Evolutionary conservation across 2,888 invertebrate species (phyloP), one percentile per base, ranked within the genome.

Genomic region (Itoplectis maculator): DNA sequence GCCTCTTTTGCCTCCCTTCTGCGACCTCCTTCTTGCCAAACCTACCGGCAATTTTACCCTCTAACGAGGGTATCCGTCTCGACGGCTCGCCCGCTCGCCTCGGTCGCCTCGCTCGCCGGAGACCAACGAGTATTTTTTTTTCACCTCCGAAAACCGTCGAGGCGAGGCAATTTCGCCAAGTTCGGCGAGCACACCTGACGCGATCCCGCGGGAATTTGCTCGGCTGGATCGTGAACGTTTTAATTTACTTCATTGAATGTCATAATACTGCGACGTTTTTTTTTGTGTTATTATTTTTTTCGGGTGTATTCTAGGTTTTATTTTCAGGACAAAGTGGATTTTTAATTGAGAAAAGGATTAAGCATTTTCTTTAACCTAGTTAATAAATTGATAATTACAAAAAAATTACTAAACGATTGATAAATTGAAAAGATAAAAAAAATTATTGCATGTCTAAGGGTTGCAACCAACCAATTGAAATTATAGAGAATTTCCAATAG

Each of bases 51-150:
- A 59, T 59, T 56, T 70, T 49, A n/a, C 9, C 47, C 65, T 47
- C 49, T 77, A 72, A 70, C 73, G 79, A 79, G 66, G 59, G 23
- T 59, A 56, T 68, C 49, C 74, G 49, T 74, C 79, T 51, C 79
- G 54, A 65, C 63, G 74, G 59, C 47, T 73, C 47, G 45, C 54
- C 5, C 29, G 29, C 29, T 5, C 3, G 29, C n/a, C n/a, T n/a
- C n/a, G n/a, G n/a, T n/a, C n/a, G n/a, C n/a, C n/a, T n/a, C n/a
- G n/a, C n/a, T n/a, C n/a, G n/a, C n/a, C n/a, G 13, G 7, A 29
- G 66, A 7, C 8, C 56, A 54, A 59, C 66, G 72, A 59, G 51
- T 54, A 51, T 40, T 59, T 69, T 69, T 15, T 13, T 23, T 45
- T n/a, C n/a, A n/a, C 7, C 47, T 23, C 29, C 45, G 51, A 69